phyloP scores from a whole-genome alignment of 2,113 vertebrate genomes.

The Hystrix brachyura region DNA sequence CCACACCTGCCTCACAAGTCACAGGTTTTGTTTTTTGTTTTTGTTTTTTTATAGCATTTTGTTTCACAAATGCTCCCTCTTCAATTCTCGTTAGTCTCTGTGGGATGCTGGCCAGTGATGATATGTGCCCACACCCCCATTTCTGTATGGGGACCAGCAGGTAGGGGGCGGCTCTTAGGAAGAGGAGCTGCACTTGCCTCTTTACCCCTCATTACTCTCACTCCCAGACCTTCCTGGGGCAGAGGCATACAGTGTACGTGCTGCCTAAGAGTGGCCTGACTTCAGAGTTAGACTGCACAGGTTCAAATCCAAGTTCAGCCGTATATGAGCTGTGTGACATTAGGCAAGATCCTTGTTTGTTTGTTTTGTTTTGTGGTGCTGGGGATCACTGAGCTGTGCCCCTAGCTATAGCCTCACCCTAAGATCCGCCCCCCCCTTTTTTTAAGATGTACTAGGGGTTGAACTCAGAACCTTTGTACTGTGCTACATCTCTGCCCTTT shows the following conservation, averaged over 20 bases:
- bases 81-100: not conserved
- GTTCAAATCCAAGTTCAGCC: not conserved
- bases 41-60: slow-evolving; percentile 29
- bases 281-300: not conserved
- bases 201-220: not conserved
- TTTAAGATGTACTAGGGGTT: not conserved
- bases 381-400: not conserved
- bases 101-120: not conserved
- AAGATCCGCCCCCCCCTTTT: not conserved
- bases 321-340: not conserved
- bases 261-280: not conserved
- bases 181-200: not conserved
- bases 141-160: not conserved
- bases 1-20: not conserved
- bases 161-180: not conserved
- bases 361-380: not conserved
- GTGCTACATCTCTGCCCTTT: not conserved
- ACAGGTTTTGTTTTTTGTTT: not conserved
- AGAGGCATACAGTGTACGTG: not conserved
- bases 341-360: not conserved
- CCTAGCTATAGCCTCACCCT: not conserved
- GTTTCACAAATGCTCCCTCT: not conserved
- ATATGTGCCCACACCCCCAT: not conserved
- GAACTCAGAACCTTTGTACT: not conserved
- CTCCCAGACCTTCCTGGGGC: not conserved